Evolutionary conservation across 2,797 vertebrate species (phyloP).

Genomic region (Leontocebus nigricollis): DNA sequence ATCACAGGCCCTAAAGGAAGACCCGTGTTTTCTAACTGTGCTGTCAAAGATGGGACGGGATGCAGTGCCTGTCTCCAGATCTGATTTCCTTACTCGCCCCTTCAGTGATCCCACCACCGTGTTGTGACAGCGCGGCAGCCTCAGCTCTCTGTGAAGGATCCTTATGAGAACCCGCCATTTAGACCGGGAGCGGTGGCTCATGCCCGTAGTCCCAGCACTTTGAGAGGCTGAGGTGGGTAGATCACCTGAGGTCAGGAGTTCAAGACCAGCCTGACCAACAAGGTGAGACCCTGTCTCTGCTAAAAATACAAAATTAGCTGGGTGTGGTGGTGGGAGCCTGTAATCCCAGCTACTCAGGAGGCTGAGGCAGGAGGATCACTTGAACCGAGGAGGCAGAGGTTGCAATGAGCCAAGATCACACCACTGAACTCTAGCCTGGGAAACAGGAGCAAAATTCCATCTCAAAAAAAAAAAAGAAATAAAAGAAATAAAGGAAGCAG

Average conservation of each 20-base stretch:
- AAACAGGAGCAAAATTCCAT: neutral
- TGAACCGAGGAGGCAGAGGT: neutral
- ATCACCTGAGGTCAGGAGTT: neutral
- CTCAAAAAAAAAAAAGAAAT: neutral
- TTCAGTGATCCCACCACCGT: no score
- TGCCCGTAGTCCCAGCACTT: neutral
- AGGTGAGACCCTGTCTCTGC: neutral
- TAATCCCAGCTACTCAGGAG: neutral
- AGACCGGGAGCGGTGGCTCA: fast-evolving
- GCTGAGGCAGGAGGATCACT: neutral
- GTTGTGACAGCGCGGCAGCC: fast-evolving
- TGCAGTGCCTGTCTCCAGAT: neutral
- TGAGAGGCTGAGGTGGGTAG: neutral
- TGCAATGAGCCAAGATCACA: neutral
- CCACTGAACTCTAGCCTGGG: neutral
- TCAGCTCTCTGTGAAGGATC: neutral
- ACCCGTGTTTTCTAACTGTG: fast-evolving
- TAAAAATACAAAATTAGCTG: neutral
- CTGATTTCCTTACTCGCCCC: neutral
- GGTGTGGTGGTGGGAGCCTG: neutral
- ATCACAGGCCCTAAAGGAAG: neutral
- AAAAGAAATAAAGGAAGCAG: neutral
- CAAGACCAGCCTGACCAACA: neutral
- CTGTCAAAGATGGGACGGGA: no score
- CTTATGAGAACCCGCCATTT: neutral